Conservation (phyloP, 2,888 invertebrate species). For the Marronus borbonicus region DNA sequence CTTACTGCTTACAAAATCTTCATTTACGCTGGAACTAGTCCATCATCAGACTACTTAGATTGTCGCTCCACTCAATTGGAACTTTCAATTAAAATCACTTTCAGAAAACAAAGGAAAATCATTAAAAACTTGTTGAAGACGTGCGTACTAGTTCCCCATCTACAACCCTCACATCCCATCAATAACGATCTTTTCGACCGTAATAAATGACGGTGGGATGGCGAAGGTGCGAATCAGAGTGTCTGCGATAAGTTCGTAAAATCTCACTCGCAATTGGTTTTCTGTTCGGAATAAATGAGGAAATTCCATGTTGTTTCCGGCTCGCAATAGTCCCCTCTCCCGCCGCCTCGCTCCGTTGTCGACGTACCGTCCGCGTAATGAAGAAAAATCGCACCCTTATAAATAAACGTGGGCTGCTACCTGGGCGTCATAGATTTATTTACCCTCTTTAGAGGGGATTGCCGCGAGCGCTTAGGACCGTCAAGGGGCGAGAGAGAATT, state of each 20-base stretch:
- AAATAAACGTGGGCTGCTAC: constrained; percentile 12
- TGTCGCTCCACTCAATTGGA: too few relatives aligned
- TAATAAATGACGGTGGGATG: background rate
- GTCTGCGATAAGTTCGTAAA: background rate
- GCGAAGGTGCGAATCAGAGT: background rate
- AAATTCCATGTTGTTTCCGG: background rate
- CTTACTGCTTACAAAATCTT: too few relatives aligned
- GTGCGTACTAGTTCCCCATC: background rate
- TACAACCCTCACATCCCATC: background rate
- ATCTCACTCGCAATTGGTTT: constrained; percentile 23
- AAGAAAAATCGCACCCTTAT: constrained; percentile 12
- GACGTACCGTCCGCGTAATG: constrained; percentile 17
- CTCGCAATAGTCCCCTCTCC: background rate
- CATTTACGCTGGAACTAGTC: too few relatives aligned
- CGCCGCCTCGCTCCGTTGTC: background rate
- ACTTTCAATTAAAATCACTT: background rate
- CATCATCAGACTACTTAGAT: too few relatives aligned
- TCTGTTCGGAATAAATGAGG: constrained; percentile 17
- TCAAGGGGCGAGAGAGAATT: too few relatives aligned
- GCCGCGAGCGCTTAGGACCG: background rate
- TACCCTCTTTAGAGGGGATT: background rate
- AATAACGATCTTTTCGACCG: constrained; percentile 18
- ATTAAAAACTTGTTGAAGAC: background rate
- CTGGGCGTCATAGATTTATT: constrained; percentile 9
- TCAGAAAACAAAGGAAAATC: background rate